phyloP scores from a whole-genome alignment of 1,140 invertebrate species.

The Chironomus striatipennis region DNA sequence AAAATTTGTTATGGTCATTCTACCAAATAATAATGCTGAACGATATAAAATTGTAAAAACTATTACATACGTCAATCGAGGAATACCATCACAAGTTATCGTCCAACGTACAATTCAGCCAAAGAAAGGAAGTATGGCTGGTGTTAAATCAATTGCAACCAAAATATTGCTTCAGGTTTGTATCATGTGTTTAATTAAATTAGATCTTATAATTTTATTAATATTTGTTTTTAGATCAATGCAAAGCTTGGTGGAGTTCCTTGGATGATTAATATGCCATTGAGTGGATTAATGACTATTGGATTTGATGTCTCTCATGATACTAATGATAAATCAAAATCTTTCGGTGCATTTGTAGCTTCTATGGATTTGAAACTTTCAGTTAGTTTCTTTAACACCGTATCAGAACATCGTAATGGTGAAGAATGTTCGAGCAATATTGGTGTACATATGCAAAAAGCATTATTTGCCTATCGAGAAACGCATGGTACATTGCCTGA shows the following conservation, averaged over 20 bases:
- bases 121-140: conserved; percentile 38
- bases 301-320: conserved; percentile 87
- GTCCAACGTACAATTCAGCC: conserved; percentile 47
- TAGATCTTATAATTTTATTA: too few relatives aligned
- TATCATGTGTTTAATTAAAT: too few relatives aligned
- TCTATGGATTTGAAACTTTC: conserved; percentile 52
- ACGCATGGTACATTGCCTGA: conserved; percentile 40
- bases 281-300: conserved; percentile 64
- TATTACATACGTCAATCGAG: conserved; percentile 67
- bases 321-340: conserved; percentile 47
- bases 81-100: conserved; percentile 67
- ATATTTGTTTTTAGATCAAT: conserved; percentile 48
- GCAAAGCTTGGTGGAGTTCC: conserved; percentile 83
- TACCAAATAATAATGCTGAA: conserved; percentile 55
- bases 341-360: conserved; percentile 68
- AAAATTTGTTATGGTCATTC: conserved; percentile 51
- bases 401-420: conserved; percentile 57
- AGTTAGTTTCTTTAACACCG: conserved; percentile 58
- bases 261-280: conserved; percentile 66
- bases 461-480: conserved; percentile 45
- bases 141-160: conserved; percentile 66
- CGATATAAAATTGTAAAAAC: conserved; percentile 76
- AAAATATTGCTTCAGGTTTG: conserved; percentile 67
- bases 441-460: conserved; percentile 48
- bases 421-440: conserved; percentile 64